These are phyloP conservation scores for Myripristis jacobus DNA, from an alignment of 2,797 vertebrate species.

Conservation along the genomic window DNA sequence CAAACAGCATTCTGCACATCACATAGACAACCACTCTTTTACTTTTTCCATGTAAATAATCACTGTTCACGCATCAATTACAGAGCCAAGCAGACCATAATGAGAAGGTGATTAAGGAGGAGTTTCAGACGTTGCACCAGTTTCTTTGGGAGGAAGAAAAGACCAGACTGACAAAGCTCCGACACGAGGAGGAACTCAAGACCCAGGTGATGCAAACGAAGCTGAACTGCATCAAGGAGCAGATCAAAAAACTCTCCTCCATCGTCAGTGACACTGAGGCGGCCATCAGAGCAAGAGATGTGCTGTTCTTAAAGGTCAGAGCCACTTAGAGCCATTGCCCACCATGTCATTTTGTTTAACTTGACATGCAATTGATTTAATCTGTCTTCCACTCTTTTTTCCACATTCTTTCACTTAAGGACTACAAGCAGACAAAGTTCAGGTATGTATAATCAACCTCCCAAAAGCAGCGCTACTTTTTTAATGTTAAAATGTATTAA, in stretches of 20 bases:
- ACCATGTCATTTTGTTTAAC: background rate
- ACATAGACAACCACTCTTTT: background rate
- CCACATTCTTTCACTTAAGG: slow-evolving; percentile 54
- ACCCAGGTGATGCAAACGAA: slow-evolving; percentile 65
- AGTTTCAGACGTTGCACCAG: slow-evolving; percentile 72
- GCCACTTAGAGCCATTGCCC: slow-evolving; percentile 4
- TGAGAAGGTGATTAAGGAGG: slow-evolving; percentile 67
- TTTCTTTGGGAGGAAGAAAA: slow-evolving; percentile 76
- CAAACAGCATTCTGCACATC: background rate
- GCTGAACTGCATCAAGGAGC: slow-evolving; percentile 63
- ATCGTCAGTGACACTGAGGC: slow-evolving; percentile 58
- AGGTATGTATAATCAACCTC: slow-evolving; percentile 54
- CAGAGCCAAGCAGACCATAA: slow-evolving; percentile 70
- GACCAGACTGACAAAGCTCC: slow-evolving; percentile 56
- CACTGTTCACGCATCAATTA: slow-evolving; percentile 14
- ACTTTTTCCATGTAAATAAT: background rate
- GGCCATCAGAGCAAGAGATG: slow-evolving; percentile 46
- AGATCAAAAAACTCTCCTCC: slow-evolving; percentile 58
- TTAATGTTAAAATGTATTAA: slow-evolving; percentile 2
- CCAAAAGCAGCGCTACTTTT: background rate
- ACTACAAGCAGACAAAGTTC: slow-evolving; percentile 76
- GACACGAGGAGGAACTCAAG: slow-evolving; percentile 71
- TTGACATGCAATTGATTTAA: background rate
- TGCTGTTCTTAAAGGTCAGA: slow-evolving; percentile 77
- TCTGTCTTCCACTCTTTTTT: slow-evolving; percentile 16